phyloP scores from a whole-genome alignment of 2,888 invertebrate genomes.

The Adineta ricciae region DNA sequence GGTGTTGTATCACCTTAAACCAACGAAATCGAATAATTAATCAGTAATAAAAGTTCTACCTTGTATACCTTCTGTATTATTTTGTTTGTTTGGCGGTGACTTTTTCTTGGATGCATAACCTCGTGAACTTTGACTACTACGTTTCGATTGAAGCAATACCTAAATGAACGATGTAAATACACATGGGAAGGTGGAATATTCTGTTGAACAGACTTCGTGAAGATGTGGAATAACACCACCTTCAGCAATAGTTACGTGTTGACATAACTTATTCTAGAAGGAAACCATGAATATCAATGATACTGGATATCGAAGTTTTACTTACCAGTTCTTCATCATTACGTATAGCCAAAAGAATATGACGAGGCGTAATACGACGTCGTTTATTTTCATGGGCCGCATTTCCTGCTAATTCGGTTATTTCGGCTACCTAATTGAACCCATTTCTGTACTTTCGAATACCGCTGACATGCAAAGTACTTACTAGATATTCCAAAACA shows the following conservation, averaged over 20 bases:
- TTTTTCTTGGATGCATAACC: neutral
- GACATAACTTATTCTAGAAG: neutral
- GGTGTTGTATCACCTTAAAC: neutral
- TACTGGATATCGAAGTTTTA: neutral
- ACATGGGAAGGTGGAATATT: neutral
- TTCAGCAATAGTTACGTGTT: neutral
- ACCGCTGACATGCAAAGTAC: neutral
- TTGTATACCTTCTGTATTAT: neutral
- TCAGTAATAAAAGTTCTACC: too few relatives aligned
- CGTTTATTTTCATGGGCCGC: neutral
- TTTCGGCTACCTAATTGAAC: neutral
- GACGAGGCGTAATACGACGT: neutral
- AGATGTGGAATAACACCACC: neutral
- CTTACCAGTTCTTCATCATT: neutral
- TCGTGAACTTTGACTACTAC: neutral
- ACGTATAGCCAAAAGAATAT: neutral
- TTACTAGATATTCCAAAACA: neutral
- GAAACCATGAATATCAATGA: neutral
- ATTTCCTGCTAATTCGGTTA: neutral
- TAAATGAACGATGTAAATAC: neutral
- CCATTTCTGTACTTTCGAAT: too few relatives aligned
- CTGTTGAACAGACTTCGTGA: neutral
- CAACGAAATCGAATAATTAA: too few relatives aligned
- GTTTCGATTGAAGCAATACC: neutral
- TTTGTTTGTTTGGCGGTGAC: neutral